Evolutionary conservation across 2,113 vertebrate genomes (phyloP), one percentile per base, ranked within the genome.

Genomic region (Eonycteris spelaea): DNA sequence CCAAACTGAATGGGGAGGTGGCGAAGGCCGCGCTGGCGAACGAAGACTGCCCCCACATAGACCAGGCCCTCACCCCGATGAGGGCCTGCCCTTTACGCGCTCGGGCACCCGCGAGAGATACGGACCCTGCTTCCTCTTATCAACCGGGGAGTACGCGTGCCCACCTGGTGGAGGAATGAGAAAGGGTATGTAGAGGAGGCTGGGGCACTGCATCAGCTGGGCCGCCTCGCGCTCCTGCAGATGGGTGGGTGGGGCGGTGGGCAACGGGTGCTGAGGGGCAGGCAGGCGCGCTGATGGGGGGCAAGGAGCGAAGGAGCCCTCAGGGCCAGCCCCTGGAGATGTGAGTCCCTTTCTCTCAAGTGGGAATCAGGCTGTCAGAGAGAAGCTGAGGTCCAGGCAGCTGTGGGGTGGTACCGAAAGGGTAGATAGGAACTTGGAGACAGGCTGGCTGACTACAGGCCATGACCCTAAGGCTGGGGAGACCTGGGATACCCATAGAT

Each of bases 1-100:
- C 99, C 98, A 99, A 99, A 99, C 99, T 99, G 98, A 99, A 99
- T 94, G 99, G 99, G 94, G 99, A 99, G 98, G 99, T 99, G 97
- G 99, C 99, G 98, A 99, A 99, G 96, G 99, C 99, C 95, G 99
- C 99, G 97, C 99, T 99, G 99, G 99, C 99, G 98, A 99, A 99
- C 78, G 99, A 99, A 99, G 99, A 99, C 98, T 99, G 99, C 98
- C 99, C 99, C 98, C 99, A 99, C 98, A 99, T 99, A 98, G 99
- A 99, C 99, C 99, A 99, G 99, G 99, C 99, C 98, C 99, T 99
- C 98, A 99, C 99, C 96, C 99, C 35, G 99, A 99, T 99, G 99
- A 99, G 98, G 99, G 99, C 96, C 99, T 99, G 98, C 99, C 99
- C 98, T 99, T 99, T 99, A 99, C 99, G 97, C 99, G 99, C 97